Conservation (phyloP, 2,888 invertebrate species). For the Anorthoa munda region DNA sequence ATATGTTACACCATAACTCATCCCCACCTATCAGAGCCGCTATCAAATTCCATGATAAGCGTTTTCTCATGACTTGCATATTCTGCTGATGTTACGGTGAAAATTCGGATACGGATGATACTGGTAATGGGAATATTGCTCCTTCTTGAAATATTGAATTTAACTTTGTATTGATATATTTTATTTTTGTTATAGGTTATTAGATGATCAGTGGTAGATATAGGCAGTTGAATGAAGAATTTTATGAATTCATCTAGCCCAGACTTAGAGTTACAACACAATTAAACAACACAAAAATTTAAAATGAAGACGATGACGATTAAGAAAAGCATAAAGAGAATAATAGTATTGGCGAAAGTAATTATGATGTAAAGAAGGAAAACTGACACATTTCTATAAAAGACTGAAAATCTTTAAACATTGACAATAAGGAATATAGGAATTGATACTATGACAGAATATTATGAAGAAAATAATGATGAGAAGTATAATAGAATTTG, state of each 20-base stretch:
- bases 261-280: too few relatives aligned
- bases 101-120: conserved; percentile 42
- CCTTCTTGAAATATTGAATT: not conserved
- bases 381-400: too few relatives aligned
- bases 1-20: conserved; percentile 88
- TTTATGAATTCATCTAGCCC: too few relatives aligned
- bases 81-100: conserved; percentile 65
- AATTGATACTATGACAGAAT: not conserved
- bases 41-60: conserved; percentile 88
- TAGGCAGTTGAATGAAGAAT: not conserved
- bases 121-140: not conserved
- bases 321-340: too few relatives aligned
- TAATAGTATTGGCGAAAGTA: too few relatives aligned
- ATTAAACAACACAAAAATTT: too few relatives aligned
- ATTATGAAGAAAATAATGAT: not conserved
- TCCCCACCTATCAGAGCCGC: conserved; percentile 80
- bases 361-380: not conserved
- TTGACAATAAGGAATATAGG: too few relatives aligned
- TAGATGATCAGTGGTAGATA: not conserved
- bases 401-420: too few relatives aligned
- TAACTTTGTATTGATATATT: not conserved
- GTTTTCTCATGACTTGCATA: conserved; percentile 91
- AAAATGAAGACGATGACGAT: too few relatives aligned
- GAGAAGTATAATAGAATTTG: not conserved
- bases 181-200: not conserved